A percentile compares a stretch with the other conserved stretches of the same genome.
phyloP scores from a whole-genome alignment of 2,888 invertebrate genomes.

The Cantharis rustica region DNA sequence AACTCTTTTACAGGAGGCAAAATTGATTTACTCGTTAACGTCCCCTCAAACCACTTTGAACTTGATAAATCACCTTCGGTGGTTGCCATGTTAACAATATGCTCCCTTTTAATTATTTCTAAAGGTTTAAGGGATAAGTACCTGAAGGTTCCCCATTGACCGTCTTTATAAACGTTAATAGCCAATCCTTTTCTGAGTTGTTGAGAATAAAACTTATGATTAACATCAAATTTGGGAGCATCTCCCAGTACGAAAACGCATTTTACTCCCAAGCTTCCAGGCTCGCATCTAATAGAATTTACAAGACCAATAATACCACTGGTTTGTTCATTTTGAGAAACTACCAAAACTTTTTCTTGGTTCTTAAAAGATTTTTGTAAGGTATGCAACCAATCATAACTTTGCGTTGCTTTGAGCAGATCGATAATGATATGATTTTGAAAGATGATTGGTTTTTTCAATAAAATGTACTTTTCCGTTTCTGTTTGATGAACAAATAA shows the following conservation, averaged over 20 bases:
- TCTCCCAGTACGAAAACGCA: slow-evolving; percentile 64
- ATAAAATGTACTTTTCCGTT: no score
- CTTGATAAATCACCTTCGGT: slow-evolving; percentile 84
- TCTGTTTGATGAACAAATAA: no score
- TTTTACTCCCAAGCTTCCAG: slow-evolving; percentile 54
- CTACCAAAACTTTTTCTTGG: background rate
- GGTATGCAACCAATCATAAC: background rate
- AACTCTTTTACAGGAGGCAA: background rate
- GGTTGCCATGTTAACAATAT: slow-evolving; percentile 67
- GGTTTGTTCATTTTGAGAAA: background rate
- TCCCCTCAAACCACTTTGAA: slow-evolving; percentile 77
- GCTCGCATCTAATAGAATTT: slow-evolving; percentile 81
- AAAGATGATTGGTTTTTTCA: no score
- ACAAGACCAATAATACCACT: slow-evolving; percentile 74
- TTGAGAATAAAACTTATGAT: slow-evolving; percentile 66
- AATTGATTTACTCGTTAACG: slow-evolving; percentile 32
- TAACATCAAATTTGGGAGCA: slow-evolving; percentile 68
- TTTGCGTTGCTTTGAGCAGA: no score
- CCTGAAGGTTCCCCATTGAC: slow-evolving; percentile 56
- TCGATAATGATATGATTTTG: no score
- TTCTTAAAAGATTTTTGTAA: background rate
- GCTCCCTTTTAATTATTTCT: slow-evolving; percentile 57
- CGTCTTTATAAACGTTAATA: slow-evolving; percentile 73
- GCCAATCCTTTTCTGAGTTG: slow-evolving; percentile 74
- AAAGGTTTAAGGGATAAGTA: slow-evolving; percentile 18